Conservation (phyloP, 2,888 invertebrate genomes). For the Athetis lepigone region DNA sequence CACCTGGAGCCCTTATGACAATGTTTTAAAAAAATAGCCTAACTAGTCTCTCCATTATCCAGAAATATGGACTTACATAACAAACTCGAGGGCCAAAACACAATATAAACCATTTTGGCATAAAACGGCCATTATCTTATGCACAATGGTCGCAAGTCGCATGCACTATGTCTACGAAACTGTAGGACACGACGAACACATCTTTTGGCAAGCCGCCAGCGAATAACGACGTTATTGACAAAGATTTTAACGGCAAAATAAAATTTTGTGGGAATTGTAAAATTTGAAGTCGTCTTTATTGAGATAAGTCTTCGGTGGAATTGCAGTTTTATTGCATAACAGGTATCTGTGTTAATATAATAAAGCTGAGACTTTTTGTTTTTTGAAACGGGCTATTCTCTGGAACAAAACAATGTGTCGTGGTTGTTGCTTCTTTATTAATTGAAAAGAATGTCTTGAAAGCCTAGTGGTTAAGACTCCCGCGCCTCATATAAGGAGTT, state of each 20-base stretch:
- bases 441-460: no score
- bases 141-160: slow-evolving; percentile 34
- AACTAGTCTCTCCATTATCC: background rate
- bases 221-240: slow-evolving; percentile 21
- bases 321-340: no score
- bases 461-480: no score
- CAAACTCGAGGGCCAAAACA: background rate
- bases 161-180: slow-evolving; percentile 15
- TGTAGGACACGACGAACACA: slow-evolving; percentile 13
- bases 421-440: no score
- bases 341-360: no score
- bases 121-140: slow-evolving; percentile 26
- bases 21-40: no score
- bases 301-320: no score
- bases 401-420: no score
- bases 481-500: no score
- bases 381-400: no score
- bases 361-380: no score
- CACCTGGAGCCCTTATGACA: no score
- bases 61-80: slow-evolving; percentile 2
- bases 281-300: background rate
- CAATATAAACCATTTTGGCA: slow-evolving; percentile 31
- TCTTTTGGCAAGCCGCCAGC: slow-evolving; percentile 41
- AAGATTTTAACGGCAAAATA: slow-evolving; percentile 7
- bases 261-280: slow-evolving; percentile 7